These are phyloP conservation scores for Etheostoma spectabile DNA, from an alignment of 2,113 vertebrate species.

Conservation along the genomic window DNA sequence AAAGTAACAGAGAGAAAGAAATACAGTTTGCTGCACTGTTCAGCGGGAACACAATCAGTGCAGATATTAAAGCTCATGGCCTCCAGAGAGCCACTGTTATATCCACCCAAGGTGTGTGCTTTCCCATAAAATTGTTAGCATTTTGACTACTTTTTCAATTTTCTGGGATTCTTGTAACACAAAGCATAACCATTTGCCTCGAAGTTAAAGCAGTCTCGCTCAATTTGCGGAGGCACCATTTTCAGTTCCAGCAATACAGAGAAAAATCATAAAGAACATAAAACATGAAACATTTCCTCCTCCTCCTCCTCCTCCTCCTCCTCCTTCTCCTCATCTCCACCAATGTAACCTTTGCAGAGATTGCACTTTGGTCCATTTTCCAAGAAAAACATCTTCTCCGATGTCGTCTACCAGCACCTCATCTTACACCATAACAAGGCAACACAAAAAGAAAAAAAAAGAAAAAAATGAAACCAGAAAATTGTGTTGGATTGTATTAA, in stretches of 20 bases:
- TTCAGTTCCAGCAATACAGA: slow-evolving; percentile 61
- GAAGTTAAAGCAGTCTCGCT: slow-evolving; percentile 68
- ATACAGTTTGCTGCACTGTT: slow-evolving; percentile 17
- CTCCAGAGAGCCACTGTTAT: slow-evolving; percentile 54
- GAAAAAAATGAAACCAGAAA: slow-evolving; percentile 61
- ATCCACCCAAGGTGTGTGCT: slow-evolving; percentile 61
- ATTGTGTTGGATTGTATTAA: slow-evolving; percentile 51
- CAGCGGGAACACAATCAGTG: slow-evolving; percentile 45
- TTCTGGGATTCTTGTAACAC: slow-evolving; percentile 64
- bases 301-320: slow-evolving; percentile 10
- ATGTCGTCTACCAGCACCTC: slow-evolving; percentile 59
- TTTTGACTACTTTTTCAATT: slow-evolving; percentile 70
- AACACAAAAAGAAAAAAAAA: slow-evolving; percentile 44
- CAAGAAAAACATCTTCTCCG: slow-evolving; percentile 54
- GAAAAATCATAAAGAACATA: slow-evolving; percentile 71
- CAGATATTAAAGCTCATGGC: slow-evolving; percentile 67
- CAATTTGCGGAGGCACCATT: slow-evolving; percentile 69
- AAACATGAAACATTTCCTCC: slow-evolving; percentile 70
- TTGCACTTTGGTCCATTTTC: slow-evolving; percentile 75
- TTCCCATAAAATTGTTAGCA: slow-evolving; percentile 58
- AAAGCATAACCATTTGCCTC: slow-evolving; percentile 73
- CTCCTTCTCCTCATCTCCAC: slow-evolving; percentile 61
- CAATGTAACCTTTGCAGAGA: slow-evolving; percentile 72
- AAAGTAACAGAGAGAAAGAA: slow-evolving; percentile 24
- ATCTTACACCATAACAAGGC: slow-evolving; percentile 62